Base-by-base conservation (phyloP, 2,797 vertebrate genomes). In the Poecilia picta region DNA sequence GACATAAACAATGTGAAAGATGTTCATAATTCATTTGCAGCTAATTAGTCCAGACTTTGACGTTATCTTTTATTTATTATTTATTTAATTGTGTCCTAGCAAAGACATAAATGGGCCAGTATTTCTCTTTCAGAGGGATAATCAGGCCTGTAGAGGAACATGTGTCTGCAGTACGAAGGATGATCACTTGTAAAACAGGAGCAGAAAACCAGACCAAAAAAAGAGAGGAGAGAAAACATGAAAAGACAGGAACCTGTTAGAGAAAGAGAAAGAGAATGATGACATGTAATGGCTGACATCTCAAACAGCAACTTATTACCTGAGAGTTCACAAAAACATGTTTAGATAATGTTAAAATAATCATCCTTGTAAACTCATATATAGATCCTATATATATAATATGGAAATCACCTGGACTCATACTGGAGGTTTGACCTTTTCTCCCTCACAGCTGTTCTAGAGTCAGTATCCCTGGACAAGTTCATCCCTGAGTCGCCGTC, bases 401-500 rank as follows among this genome's bases (percentile, higher is more conserved):
- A 28, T 59, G 55, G n/a, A 66, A 66, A 3, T 39, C 33, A 25
- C 33, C 62, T 68, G 23, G 23, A 25, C 28, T 28, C 25, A 10
- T 20, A 39, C 55, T 12, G 77, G 45, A 84, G 20, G 4, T 77
- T 53, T 78, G 66, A n/a, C 12, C 41, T 47, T 25, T 77, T 4
- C 66, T 74, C 5, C 53, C 59, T 72, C 83, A 91, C 95, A 97
- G 97, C 94, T 78, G 97, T 97, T 73, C 90, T 97, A 43, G 98
- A 98, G 59, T 96, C 97, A 0, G 94, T 96, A 1, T 97, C 97
- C 0, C 89, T 95, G 85, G 97, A 98, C 77, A 95, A 96, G 82
- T 96, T 97, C 47, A 96, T 96, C 39, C 94, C 95, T 39, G 97
- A 98, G 47, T 92, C 95, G 1, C 87, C 92, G 2, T 88, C 94